phyloP scores from a whole-genome alignment of 2,113 vertebrate genomes.

The Platichthys flesus region DNA sequence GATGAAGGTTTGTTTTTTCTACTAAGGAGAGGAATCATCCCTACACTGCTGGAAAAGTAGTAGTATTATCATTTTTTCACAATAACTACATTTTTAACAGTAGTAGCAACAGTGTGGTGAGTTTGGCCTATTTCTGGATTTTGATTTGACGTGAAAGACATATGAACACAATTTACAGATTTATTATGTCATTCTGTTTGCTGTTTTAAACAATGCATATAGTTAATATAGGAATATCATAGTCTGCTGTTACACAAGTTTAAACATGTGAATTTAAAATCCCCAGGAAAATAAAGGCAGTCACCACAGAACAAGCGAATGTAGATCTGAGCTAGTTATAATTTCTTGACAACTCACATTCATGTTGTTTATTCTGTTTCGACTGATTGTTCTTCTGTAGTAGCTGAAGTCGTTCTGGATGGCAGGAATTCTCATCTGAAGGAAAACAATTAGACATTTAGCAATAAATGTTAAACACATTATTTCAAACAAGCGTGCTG shows the following conservation, averaged over 20 bases:
- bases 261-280: background rate
- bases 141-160: background rate
- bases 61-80: background rate
- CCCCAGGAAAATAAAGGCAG: background rate
- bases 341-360: conserved; percentile 85
- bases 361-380: conserved; percentile 98
- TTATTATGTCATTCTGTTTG: background rate
- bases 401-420: conserved; percentile 99
- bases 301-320: background rate
- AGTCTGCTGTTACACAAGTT: background rate
- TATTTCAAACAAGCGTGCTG: background rate
- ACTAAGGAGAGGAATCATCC: background rate
- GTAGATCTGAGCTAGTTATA: background rate
- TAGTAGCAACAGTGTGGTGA: background rate
- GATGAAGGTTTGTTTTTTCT: background rate
- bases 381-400: conserved; percentile 95
- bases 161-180: background rate
- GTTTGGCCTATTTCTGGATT: background rate
- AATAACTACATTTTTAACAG: background rate
- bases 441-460: background rate
- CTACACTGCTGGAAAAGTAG: background rate
- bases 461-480: background rate
- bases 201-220: background rate
- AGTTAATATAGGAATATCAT: background rate
- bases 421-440: conserved; percentile 97